Percentiles rank a stretch among this genome's conserved stretches.
Conservation (phyloP, 2,113 vertebrate species). For the Scopus umbretta region DNA sequence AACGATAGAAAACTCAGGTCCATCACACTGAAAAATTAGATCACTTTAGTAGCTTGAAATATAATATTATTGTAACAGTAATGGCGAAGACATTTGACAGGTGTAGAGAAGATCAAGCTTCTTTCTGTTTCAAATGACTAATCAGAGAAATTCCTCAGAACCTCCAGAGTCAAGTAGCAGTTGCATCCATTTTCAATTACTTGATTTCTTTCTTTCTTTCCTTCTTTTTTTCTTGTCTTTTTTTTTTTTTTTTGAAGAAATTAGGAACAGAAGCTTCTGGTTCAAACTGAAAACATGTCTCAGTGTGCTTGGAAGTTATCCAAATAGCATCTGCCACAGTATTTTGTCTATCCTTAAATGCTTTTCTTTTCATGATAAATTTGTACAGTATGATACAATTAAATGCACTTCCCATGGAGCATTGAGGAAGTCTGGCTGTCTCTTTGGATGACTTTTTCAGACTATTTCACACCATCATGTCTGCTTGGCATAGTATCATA, state of each 20-base stretch:
- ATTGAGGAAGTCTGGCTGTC: constrained; percentile 12
- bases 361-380: constrained; percentile 56
- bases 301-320: constrained; percentile 24
- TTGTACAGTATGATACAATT: neutral
- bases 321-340: constrained; percentile 45
- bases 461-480: neutral
- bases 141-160: constrained; percentile 48
- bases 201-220: neutral
- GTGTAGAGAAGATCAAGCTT: constrained; percentile 45
- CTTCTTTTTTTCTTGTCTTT: no score
- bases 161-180: neutral
- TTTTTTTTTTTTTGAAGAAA: neutral
- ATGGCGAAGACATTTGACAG: constrained; percentile 13
- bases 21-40: neutral
- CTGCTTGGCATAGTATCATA: neutral
- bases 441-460: constrained; percentile 2
- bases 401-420: constrained; percentile 39
- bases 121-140: constrained; percentile 50
- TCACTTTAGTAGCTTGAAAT: constrained; percentile 24
- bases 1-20: neutral
- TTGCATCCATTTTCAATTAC: constrained; percentile 59
- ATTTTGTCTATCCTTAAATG: constrained; percentile 37
- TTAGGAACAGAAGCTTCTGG: constrained; percentile 50
- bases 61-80: constrained; percentile 37
- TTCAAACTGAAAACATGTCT: constrained; percentile 43